phyloP scores from a whole-genome alignment of 2,797 vertebrate species.

The Amblyraja radiata region DNA sequence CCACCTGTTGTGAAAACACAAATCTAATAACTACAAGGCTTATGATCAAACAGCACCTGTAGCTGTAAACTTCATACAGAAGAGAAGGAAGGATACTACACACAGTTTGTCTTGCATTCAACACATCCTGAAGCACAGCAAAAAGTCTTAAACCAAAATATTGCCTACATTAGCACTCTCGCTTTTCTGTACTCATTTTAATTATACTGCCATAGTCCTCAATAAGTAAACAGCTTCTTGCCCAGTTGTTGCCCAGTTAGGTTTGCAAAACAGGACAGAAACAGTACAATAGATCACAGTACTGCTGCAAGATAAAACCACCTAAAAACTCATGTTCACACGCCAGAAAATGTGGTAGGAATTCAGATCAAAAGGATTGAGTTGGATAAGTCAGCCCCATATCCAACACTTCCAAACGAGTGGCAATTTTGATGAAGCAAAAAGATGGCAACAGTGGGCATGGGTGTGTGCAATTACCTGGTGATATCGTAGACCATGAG shows the following conservation, averaged over 20 bases:
- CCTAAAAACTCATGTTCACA: neutral
- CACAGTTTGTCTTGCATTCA: too few relatives aligned
- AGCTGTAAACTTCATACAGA: too few relatives aligned
- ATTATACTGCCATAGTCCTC: neutral
- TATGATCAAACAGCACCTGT: too few relatives aligned
- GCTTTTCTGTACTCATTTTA: neutral
- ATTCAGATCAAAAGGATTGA: neutral
- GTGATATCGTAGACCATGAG: conserved; percentile 99
- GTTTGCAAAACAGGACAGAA: neutral
- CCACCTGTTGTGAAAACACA: neutral
- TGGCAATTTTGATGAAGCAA: neutral
- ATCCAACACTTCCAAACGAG: neutral
- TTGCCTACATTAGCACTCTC: neutral
- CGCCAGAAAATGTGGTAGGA: neutral
- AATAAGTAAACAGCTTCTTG: too few relatives aligned
- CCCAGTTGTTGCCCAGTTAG: too few relatives aligned
- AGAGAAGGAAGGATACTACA: too few relatives aligned
- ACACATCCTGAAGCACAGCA: neutral
- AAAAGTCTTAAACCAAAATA: neutral
- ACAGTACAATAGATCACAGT: neutral
- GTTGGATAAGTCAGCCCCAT: neutral
- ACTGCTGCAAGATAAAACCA: neutral
- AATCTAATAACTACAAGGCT: too few relatives aligned
- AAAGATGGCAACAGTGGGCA: neutral
- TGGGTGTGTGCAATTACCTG: conserved; percentile 62